Evolutionary conservation across 2,888 invertebrate genomes (phyloP), one percentile per base, ranked within the genome.

Genomic region (Drosophila kokeensis): DNA sequence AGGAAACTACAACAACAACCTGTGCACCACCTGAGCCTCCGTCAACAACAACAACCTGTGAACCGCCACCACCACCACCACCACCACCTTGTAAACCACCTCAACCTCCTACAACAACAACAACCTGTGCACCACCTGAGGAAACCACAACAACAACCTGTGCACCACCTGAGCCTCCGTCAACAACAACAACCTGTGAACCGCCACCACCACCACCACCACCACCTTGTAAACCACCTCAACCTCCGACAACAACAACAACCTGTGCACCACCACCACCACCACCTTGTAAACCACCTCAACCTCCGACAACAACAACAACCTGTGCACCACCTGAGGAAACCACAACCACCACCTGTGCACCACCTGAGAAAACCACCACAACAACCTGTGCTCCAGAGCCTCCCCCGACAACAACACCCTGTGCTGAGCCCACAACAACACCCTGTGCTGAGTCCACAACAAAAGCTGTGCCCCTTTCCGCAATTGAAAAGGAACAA

Each of bases 71-170:
- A 24, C 24, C 24, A 24, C 24, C 24, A 24, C 24, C 24, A 24
- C 24, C 24, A 24, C 24, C 24, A 24, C 24, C 24, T 24, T 24
- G 24, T 24, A 24, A 24, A 24, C 24, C 24, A 24, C 24, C 24
- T 24, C 24, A 24, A 24, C 24, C 24, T 24, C 24, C 24, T 24
- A 24, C 24, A 24, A 34, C 40, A 13, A 48, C 52, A 0, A 21
- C 62, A 13, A 21, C 69, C 1, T 45, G 54, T n/a, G 29, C 45
- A 27, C 58, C 40, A 18, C 27, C 34, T 7, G n/a, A 10, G 48
- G n/a, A n/a, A n/a, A n/a, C n/a, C n/a, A 45, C 62, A 40, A 45
- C 62, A n/a, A 42, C 63, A 32, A 36, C 64, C 10, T 54, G 29
- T 55, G 32, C 1, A 49, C 49, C 49, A n/a, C n/a, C 49, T 10